phyloP scores from a whole-genome alignment of 2,888 invertebrate species.

The Nymphalis c-album region DNA sequence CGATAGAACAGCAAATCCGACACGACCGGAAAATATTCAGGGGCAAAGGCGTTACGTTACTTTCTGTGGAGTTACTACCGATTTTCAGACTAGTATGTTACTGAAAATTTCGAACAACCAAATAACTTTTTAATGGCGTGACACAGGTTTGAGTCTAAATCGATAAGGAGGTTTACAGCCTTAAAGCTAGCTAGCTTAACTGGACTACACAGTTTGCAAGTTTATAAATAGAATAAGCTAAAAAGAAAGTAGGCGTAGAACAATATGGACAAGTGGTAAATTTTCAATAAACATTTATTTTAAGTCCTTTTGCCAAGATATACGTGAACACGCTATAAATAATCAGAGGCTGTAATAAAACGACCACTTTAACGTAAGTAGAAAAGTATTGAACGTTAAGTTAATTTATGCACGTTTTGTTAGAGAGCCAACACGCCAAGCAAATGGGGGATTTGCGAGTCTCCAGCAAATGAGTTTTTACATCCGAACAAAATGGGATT shows the following conservation, averaged over 20 bases:
- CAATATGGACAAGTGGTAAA: not conserved
- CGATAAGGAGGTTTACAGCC: too few species aligned
- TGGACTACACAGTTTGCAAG: too few species aligned
- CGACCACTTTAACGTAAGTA: constrained; percentile 76
- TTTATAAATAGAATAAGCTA: not conserved
- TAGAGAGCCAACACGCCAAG: constrained; percentile 61
- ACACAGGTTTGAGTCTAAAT: too few species aligned
- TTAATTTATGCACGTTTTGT: constrained; percentile 79
- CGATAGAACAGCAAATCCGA: too few species aligned
- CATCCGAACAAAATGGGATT: constrained; percentile 41
- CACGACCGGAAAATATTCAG: too few species aligned
- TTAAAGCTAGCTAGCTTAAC: too few species aligned
- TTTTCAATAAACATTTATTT: constrained; percentile 14
- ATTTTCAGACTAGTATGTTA: too few species aligned
- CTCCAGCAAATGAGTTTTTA: constrained; percentile 60
- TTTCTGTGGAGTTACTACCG: too few species aligned
- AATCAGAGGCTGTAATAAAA: constrained; percentile 72
- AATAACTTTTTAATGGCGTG: too few species aligned
- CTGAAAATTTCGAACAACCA: too few species aligned
- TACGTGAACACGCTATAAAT: constrained; percentile 69
- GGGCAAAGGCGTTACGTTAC: too few species aligned
- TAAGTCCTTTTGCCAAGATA: constrained; percentile 17
- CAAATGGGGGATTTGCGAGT: constrained; percentile 67
- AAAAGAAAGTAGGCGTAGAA: not conserved
- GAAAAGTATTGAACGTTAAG: constrained; percentile 78